These are phyloP conservation scores for Muntiacus muntjak DNA, from an alignment of 2,113 vertebrate species.

Conservation along the genomic window DNA sequence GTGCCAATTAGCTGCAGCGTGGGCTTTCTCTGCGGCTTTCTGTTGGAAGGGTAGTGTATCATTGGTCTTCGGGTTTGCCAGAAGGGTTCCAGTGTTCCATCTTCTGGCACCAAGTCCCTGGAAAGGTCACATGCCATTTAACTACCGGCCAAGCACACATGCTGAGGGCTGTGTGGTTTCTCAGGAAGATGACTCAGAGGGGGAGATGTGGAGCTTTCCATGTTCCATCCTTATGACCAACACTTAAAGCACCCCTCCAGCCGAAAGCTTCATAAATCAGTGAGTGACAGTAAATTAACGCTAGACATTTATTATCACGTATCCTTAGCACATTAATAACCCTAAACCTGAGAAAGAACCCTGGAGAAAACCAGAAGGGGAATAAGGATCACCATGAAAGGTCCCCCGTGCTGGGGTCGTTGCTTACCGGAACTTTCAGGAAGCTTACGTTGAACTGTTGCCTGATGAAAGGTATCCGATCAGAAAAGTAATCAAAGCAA, in stretches of 20 bases:
- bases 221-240: conserved; percentile 7
- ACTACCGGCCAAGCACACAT: conserved; percentile 42
- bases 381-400: not conserved
- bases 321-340: conserved; percentile 72
- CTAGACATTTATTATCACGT: conserved; percentile 76
- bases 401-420: not conserved
- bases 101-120: conserved; percentile 62
- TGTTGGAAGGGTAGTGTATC: conserved; percentile 75
- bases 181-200: conserved; percentile 62
- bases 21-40: conserved; percentile 74
- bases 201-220: conserved; percentile 64
- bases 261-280: conserved; percentile 66
- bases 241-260: conserved; percentile 42
- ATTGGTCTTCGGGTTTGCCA: conserved; percentile 77
- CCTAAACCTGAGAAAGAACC: conserved; percentile 57
- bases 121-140: conserved; percentile 71
- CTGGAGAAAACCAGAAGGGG: conserved; percentile 31
- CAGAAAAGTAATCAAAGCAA: not conserved
- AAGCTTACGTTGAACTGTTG: not conserved
- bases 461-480: not conserved
- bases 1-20: conserved; percentile 73
- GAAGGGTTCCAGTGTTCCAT: conserved; percentile 70
- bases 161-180: conserved; percentile 65
- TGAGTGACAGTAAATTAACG: conserved; percentile 82
- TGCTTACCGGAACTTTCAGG: not conserved